Evolutionary conservation across 2,113 vertebrate genomes (phyloP), one percentile per base, ranked within the genome.

Genomic region (Xiphophorus couchianus): DNA sequence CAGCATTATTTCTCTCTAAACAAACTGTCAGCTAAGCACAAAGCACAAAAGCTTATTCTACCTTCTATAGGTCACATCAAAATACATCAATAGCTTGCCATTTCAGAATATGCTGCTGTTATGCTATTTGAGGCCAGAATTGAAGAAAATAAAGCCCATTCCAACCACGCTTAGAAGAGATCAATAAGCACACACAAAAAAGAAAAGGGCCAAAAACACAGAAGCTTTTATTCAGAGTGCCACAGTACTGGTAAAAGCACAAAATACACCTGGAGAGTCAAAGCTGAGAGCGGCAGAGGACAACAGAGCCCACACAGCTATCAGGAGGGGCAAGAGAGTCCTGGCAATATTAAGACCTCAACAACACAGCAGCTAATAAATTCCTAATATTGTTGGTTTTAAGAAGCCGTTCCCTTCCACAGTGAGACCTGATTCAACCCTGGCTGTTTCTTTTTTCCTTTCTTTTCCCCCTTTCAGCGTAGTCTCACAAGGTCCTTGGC

Each of bases 371-470:
- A 71, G 66, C 86, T 80, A 90, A 87, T 91, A 82, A 78, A 90
- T 90, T 91, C 90, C 88, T 82, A 90, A 92, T 87, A 91, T 80
- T 91, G 82, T 83, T 87, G 72, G 62, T 85, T 83, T 91, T 89
- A 74, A 76, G 76, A 60, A 85, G 75, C 79, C 82, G 91, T 91
- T 90, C 86, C 83, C 73, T 71, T 73, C 80, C 81, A 88, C 87
- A 88, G 77, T 83, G 82, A 93, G 79, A 85, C 68, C 22, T 27
- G 79, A 83, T 71, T 85, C 66, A 81, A 79, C 69, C 81, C 76
- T 62, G 17, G 58, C 81, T 82, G 69, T 80, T 79, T 69, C 73
- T 58, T 85, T 58, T 17, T 11, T 17, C 5, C 17, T 88, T 28
- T 30, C 17, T 62, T 28, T 22, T 9, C 6, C 62, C 31, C 73